A percentile compares a stretch with the other conserved stretches of the same genome.
Evolutionary conservation across 2,113 vertebrate genomes (phyloP).

Genomic region (Pavo muticus): DNA sequence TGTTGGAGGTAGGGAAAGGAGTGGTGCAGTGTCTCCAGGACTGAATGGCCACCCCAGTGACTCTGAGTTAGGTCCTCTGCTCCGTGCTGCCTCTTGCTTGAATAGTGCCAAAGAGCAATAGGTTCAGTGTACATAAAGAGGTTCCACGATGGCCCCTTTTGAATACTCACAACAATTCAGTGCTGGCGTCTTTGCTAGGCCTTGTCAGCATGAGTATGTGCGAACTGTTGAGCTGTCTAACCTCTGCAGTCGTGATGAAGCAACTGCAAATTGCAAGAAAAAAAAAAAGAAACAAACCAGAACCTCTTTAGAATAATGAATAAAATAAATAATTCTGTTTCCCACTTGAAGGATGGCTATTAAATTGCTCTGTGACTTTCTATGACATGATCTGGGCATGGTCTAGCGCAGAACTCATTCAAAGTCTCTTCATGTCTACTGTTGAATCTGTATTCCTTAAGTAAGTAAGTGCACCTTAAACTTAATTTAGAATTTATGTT

Average conservation of each 20-base stretch:
- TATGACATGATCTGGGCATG: background rate
- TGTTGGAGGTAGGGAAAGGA: background rate
- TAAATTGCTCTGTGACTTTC: background rate
- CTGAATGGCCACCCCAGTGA: background rate
- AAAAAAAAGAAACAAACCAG: slow-evolving; percentile 73
- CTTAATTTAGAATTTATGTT: background rate
- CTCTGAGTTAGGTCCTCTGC: background rate
- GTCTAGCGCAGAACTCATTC: background rate
- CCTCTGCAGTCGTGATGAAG: slow-evolving; percentile 93
- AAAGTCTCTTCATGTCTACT: background rate
- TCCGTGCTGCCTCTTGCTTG: background rate
- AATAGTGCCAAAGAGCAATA: background rate
- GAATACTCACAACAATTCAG: slow-evolving; percentile 89
- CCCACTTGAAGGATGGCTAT: background rate
- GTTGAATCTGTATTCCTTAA: background rate
- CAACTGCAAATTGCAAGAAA: slow-evolving; percentile 84
- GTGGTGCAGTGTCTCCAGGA: accelerated
- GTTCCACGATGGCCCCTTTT: background rate
- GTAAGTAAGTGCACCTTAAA: background rate
- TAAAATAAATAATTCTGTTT: slow-evolving; percentile 5
- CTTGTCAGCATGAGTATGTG: slow-evolving; percentile 99
- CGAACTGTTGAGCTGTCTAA: slow-evolving; percentile 99
- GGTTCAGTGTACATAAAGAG: background rate
- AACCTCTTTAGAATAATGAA: slow-evolving; percentile 58
- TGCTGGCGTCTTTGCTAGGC: slow-evolving; percentile 85